Evolutionary conservation across 1,140 invertebrate species (phyloP), one percentile per base, ranked within the genome.

Genomic region (Aphidius ervi): DNA sequence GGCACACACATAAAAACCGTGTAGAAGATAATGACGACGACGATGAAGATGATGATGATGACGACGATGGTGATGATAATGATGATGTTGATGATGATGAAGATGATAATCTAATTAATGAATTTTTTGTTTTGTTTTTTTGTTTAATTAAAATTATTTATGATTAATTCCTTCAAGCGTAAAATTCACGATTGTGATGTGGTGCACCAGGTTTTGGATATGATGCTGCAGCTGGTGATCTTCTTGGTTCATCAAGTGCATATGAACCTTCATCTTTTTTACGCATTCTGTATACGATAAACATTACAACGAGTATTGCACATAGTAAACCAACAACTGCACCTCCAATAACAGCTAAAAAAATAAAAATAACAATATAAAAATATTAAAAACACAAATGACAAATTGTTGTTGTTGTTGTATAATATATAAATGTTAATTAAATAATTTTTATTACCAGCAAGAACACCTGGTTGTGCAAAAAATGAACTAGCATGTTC

Each of bases 221-320:
- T 62, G 93, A 90, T 70, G 94, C 94, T 61, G 88, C 87, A 52
- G 92, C 92, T 47, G 93, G 93, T 65, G 92, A 94, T 76, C 94
- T 85, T 79, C 95, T 95, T 16, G 94, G 94, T 81, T 99, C 97
- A 73, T 99, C 97, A 62, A 99, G 83, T 6, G 95, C 91, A 77
- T 99, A 99, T 63, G 94, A 97, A 10, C 97, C 97, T 80, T 99
- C 97, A 78, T 99, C 97, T 85, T 99, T 99, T 86, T 99, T 99
- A 76, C 96, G 87, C 95, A 99, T 98, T 74, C 97, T 89, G 81
- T 99, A 99, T 6, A 97, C 95, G 73, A 99, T 96, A 82, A 99
- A 99, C 96, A 99, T 99, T 50, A 99, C 94, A 63, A 99, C 91
- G 52, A 99, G 85, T 77, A 99, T 98, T 70, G 97, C 95, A 81